Evolutionary conservation across 2,113 vertebrate genomes (phyloP).

Genomic region (Oreochromis spilurus): DNA sequence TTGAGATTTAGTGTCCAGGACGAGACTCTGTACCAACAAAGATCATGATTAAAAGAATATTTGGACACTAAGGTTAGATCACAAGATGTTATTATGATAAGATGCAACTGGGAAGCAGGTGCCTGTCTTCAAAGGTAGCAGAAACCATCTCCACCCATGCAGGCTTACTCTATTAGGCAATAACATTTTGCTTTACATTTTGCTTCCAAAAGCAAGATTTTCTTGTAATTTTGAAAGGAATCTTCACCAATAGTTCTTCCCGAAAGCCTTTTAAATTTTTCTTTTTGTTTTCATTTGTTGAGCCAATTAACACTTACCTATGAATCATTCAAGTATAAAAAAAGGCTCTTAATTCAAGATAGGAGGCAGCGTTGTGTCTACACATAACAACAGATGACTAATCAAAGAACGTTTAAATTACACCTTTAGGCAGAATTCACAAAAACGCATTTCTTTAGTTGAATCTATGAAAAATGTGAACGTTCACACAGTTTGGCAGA

Average conservation of each 20-base stretch:
- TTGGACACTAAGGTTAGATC: background rate
- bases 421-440: background rate
- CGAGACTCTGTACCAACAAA: background rate
- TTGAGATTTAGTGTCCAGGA: background rate
- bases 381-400: background rate
- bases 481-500: background rate
- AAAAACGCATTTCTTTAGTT: background rate
- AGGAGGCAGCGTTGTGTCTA: background rate
- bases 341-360: background rate
- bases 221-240: background rate
- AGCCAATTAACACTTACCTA: background rate
- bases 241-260: background rate
- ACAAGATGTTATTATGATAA: background rate
- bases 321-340: background rate
- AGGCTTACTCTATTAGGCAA: background rate
- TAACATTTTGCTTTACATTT: background rate
- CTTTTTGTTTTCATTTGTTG: background rate
- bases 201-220: background rate
- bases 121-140: background rate
- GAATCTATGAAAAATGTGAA: background rate
- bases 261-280: background rate
- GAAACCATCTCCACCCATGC: background rate
- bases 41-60: background rate
- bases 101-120: background rate
- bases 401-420: background rate